Evolutionary conservation across 2,113 vertebrate species (phyloP), one percentile per base, ranked within the genome.

Genomic region (Struthio camelus): DNA sequence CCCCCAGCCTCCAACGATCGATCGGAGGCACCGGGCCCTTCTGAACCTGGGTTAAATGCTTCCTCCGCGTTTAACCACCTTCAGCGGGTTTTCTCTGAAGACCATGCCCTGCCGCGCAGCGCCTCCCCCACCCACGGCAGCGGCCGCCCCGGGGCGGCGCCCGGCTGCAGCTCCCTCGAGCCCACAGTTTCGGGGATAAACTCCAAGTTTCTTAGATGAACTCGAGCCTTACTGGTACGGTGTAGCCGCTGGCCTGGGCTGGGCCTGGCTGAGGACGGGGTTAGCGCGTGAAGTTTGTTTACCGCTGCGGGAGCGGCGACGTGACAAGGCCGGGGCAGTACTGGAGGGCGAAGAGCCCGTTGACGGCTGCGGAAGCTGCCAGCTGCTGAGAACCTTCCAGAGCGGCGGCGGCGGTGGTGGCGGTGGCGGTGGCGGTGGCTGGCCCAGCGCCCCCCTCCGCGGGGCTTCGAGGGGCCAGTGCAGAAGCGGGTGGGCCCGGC

Each of bases 371-470:
- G 0, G 28, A 38, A 77, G 22, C 50, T 82, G 50, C 70, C 24
- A 53, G 9, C 56, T 13, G 18, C 0, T 0, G 19, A 69, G 50
- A 76, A 65, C 28, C 13, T 70, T 62, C 46, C 30, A 32, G 67
- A 62, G 14, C 9, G 0, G 0, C 25, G 6, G 30, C 4, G 8
- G 6, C n/a, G n/a, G n/a, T n/a, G n/a, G n/a, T n/a, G n/a, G n/a
- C n/a, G n/a, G n/a, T n/a, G n/a, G n/a, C n/a, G n/a, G n/a, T n/a
- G n/a, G n/a, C n/a, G n/a, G n/a, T n/a, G n/a, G n/a, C n/a, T n/a
- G n/a, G n/a, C n/a, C n/a, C n/a, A n/a, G 50, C 27, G 18, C 56
- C 0, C 18, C 46, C 46, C 17, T 46, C 44, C 44, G 5, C n/a
- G n/a, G n/a, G n/a, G n/a, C n/a, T n/a, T n/a, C n/a, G n/a, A n/a